phyloP scores from a whole-genome alignment of 2,113 vertebrate species.

The Cavia aperea region DNA sequence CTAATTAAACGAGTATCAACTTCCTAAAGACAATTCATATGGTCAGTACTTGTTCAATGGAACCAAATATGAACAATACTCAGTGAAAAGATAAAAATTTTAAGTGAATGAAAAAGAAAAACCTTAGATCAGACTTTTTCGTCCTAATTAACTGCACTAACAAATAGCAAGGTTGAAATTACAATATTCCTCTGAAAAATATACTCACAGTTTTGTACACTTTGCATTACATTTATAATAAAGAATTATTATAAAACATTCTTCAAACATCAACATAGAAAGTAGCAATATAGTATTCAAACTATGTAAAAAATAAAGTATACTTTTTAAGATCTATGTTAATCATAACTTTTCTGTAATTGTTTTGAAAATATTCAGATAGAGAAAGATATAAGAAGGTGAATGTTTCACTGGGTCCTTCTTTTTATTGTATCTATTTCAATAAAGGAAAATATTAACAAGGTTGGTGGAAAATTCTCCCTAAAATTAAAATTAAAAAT shows the following conservation, averaged over 20 bases:
- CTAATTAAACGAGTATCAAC: background rate
- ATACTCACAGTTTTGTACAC: background rate
- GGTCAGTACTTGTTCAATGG: background rate
- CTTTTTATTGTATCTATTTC: background rate
- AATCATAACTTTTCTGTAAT: background rate
- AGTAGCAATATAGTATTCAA: background rate
- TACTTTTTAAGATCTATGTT: background rate
- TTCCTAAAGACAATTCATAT: background rate
- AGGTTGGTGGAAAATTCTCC: background rate
- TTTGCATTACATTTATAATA: background rate
- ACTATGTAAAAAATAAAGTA: background rate
- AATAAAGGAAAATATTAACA: background rate
- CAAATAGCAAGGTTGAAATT: background rate
- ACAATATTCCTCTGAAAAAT: background rate
- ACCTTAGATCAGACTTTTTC: background rate
- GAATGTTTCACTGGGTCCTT: background rate
- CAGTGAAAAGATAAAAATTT: background rate
- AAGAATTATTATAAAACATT: background rate
- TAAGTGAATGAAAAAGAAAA: background rate
- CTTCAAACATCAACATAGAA: background rate
- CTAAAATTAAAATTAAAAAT: conserved; percentile 17
- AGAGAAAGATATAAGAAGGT: background rate
- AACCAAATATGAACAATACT: background rate
- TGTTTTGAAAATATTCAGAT: background rate
- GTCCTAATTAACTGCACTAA: background rate